Conservation (phyloP, 1,140 invertebrate species). For the Megathymus violae region DNA sequence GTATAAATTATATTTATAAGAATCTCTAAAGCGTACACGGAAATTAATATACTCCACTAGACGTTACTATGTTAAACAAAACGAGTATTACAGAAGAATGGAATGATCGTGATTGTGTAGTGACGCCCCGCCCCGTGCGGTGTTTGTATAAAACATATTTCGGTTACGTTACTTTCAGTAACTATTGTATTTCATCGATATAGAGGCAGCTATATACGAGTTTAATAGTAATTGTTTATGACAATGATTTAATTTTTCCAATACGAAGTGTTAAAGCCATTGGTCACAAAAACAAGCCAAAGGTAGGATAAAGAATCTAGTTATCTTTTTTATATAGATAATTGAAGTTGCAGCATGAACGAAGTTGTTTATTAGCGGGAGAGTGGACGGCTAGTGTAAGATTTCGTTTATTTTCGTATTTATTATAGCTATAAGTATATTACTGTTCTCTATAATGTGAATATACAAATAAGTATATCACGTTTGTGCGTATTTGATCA, state of each 20-base stretch:
- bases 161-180: constrained; percentile 3
- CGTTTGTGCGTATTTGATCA: too few relatives aligned
- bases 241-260: constrained; percentile 18
- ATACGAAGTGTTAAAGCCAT: constrained; percentile 41
- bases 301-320: constrained; percentile 57
- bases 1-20: constrained; percentile 38
- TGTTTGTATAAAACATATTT: constrained; percentile 25
- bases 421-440: constrained; percentile 31
- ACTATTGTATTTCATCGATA: too few relatives aligned
- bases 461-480: too few relatives aligned
- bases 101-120: constrained; percentile 9
- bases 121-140: background rate
- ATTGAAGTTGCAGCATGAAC: constrained; percentile 34
- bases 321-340: constrained; percentile 32
- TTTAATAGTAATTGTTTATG: too few relatives aligned
- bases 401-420: constrained; percentile 40
- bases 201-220: too few relatives aligned
- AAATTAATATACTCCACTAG: constrained; percentile 51
- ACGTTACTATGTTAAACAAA: constrained; percentile 32
- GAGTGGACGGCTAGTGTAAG: constrained; percentile 32
- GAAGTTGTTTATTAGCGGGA: background rate
- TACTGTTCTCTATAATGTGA: constrained; percentile 9
- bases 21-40: constrained; percentile 45
- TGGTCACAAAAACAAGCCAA: constrained; percentile 71
- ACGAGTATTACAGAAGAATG: constrained; percentile 10